Base-by-base conservation (phyloP, 2,113 vertebrate genomes). In the Megalops atlanticus region DNA sequence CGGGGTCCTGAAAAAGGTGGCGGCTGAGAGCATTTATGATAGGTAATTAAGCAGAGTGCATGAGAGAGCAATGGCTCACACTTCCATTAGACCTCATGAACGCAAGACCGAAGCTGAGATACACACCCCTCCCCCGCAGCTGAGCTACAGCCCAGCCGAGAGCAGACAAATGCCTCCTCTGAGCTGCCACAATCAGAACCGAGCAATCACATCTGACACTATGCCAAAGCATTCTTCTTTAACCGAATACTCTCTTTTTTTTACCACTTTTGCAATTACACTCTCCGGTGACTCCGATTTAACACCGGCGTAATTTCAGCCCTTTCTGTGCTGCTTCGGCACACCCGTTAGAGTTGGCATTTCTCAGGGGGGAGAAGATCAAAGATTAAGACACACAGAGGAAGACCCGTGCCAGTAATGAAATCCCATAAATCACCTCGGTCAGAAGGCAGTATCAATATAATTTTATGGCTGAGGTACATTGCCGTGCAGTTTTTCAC, bases 281-380 rank as follows among this genome's bases (percentile, higher is more conserved):
- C 21, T 18, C n/a, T 33, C 52, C 40, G 33, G 71, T 24, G 40
- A 70, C 35, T 70, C 18, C 12, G n/a, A 40, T 12, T 49, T 69
- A 18, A 21, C 45, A 38, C 43, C 35, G 14, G 21, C 14, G 33
- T 79, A 38, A 74, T 52, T 40, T 21, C 68, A 54, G 16, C 70
- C 45, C 64, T 69, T 33, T 14, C 77, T 33, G 35, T n/a, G 36
- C 2, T 12, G 69, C n/a, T 5, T 54, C 69, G 36, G 84, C 69
- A 78, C 49, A 52, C 79, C 78, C 80, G 75, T 70, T 79, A 74
- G 73, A 85, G 36, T 84, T 84, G 79, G 87, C 82, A 82, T 83
- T 75, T 73, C n/a, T n/a, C n/a, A n/a, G n/a, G 88, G 74, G 87
- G 82, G 82, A 79, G 89, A 87, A 90, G 84, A 89, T 79, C 35